phyloP scores from a whole-genome alignment of 2,888 invertebrate genomes.

The Platycheirus albimanus region DNA sequence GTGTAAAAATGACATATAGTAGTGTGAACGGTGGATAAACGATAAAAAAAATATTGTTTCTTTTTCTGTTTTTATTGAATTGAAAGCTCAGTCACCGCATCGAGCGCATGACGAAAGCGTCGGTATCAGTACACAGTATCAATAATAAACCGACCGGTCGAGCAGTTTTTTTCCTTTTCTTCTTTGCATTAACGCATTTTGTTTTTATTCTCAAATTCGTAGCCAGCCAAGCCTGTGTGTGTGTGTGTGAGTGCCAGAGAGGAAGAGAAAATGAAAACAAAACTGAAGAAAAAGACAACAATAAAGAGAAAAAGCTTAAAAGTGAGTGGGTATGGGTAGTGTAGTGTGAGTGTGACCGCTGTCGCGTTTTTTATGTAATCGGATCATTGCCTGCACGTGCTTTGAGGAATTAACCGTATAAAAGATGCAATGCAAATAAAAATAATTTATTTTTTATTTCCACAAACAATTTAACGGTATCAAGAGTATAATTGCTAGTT shows the following conservation, averaged over 20 bases:
- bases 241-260: slow-evolving; percentile 23
- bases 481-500: slow-evolving; percentile 8
- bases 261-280: slow-evolving; percentile 69
- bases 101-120: slow-evolving; percentile 72
- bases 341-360: slow-evolving; percentile 21
- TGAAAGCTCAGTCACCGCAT: slow-evolving; percentile 67
- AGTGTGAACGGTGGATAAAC: slow-evolving; percentile 42
- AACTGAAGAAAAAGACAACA: slow-evolving; percentile 57
- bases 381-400: slow-evolving; percentile 67
- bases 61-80: slow-evolving; percentile 56
- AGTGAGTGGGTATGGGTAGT: slow-evolving; percentile 43
- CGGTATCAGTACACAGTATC: slow-evolving; percentile 30
- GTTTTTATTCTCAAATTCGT: slow-evolving; percentile 71
- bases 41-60: slow-evolving; percentile 32
- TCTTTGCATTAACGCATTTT: slow-evolving; percentile 50
- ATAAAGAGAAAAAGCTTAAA: slow-evolving; percentile 63
- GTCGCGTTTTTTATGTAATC: slow-evolving; percentile 58
- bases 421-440: too few relatives aligned
- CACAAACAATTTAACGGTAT: slow-evolving; percentile 11
- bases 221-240: slow-evolving; percentile 3
- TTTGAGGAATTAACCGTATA: slow-evolving; percentile 42
- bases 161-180: slow-evolving; percentile 32
- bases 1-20: slow-evolving; percentile 17
- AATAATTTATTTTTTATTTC: slow-evolving; percentile 14
- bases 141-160: slow-evolving; percentile 50